phyloP scores from a whole-genome alignment of 2,797 vertebrate species.

The Loris lydekkerianus region DNA sequence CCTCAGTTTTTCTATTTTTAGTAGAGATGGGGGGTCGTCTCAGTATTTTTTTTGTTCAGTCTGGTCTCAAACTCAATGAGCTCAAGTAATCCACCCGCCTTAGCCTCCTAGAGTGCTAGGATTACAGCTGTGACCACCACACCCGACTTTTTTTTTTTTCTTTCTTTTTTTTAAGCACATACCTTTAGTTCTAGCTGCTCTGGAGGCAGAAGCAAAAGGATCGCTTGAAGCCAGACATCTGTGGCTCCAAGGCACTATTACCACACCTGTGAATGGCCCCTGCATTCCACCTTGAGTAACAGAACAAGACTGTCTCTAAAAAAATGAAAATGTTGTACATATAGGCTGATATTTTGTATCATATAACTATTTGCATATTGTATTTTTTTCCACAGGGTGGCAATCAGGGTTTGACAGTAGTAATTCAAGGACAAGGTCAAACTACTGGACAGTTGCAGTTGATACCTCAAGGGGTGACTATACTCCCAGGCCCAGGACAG shows the following conservation, averaged over 20 bases:
- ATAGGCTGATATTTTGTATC: neutral
- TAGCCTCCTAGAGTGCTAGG: too few species aligned
- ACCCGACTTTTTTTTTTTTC: too few species aligned
- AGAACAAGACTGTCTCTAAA: neutral
- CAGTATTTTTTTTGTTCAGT: too few species aligned
- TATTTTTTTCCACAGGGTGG: slow-evolving; percentile 90
- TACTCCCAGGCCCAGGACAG: slow-evolving; percentile 97
- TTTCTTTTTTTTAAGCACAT: too few species aligned
- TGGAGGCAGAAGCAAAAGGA: neutral
- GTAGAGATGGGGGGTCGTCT: too few species aligned
- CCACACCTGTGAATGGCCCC: neutral
- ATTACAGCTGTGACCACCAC: too few species aligned
- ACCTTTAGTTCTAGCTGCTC: neutral
- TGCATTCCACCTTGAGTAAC: neutral
- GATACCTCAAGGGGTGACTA: slow-evolving; percentile 96
- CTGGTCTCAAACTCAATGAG: too few species aligned
- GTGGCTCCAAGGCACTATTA: neutral
- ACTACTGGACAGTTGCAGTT: slow-evolving; percentile 97
- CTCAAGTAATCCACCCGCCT: too few species aligned
- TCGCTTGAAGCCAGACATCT: neutral
- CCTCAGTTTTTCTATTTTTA: too few species aligned
- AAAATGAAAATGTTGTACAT: neutral
- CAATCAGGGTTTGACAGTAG: slow-evolving; percentile 96
- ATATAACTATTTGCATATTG: neutral
- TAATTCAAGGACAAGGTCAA: slow-evolving; percentile 98